Conservation (phyloP, 2,113 vertebrate species). For the Rhombomys opimus region DNA sequence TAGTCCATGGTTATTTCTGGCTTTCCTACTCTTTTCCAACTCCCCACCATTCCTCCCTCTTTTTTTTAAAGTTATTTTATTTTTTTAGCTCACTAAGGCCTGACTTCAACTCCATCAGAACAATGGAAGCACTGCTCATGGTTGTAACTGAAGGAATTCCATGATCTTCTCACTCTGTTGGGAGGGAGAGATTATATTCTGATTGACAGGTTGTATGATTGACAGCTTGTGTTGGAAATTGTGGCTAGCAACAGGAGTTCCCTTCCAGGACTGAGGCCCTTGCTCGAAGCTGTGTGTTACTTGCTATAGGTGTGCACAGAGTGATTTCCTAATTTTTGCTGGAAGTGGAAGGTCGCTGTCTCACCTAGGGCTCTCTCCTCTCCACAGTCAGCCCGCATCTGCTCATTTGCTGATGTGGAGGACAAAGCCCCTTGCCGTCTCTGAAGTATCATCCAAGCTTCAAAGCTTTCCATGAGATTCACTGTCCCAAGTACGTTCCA, state of each 20-base stretch:
- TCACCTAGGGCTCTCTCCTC: neutral
- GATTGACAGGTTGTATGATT: neutral
- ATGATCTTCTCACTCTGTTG: neutral
- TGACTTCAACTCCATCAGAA: neutral
- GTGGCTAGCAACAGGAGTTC: neutral
- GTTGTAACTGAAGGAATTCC: too few species aligned
- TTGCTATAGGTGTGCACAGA: neutral
- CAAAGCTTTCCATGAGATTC: neutral
- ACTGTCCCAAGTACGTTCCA: neutral
- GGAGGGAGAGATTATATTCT: neutral
- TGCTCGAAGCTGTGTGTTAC: neutral
- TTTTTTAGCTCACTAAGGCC: neutral
- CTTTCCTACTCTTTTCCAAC: neutral
- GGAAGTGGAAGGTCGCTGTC: neutral
- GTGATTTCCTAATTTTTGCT: neutral
- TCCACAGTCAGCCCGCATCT: neutral
- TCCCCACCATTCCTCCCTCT: neutral
- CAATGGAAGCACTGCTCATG: too few species aligned
- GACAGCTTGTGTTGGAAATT: neutral
- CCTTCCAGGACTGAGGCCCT: fast-evolving
- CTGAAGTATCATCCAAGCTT: neutral
- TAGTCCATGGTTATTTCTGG: neutral
- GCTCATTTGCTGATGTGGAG: neutral
- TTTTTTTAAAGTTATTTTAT: neutral
- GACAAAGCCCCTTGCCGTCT: neutral